Percentiles rank a stretch among this genome's conserved stretches.
phyloP scores from a whole-genome alignment of 2,888 invertebrate genomes.

The Saturnia japonica region DNA sequence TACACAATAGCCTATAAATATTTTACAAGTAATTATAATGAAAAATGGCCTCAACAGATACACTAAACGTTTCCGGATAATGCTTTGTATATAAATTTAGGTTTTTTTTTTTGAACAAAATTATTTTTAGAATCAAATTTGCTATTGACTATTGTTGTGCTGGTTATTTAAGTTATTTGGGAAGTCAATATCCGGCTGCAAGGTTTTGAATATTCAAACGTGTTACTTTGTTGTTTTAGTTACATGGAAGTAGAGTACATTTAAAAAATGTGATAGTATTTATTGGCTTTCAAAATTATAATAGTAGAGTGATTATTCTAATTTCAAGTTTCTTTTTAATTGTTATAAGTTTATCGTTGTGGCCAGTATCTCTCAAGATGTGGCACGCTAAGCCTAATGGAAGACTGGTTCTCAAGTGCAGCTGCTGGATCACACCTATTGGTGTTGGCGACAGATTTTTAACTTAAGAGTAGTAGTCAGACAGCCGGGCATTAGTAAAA shows the following conservation, averaged over 20 bases:
- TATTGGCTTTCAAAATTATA: no score
- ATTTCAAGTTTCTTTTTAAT: no score
- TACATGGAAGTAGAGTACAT: not conserved
- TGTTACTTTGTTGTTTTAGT: not conserved
- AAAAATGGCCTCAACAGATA: slow-evolving; percentile 56
- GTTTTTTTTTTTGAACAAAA: slow-evolving; percentile 34
- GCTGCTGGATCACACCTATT: no score
- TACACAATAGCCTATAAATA: slow-evolving; percentile 74
- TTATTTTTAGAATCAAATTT: slow-evolving; percentile 50
- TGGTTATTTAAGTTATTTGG: slow-evolving; percentile 16
- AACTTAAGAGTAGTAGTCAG: no score
- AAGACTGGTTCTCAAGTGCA: no score
- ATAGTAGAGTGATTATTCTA: no score
- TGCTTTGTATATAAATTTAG: slow-evolving; percentile 59
- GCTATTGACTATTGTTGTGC: slow-evolving; percentile 49
- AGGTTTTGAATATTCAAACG: not conserved
- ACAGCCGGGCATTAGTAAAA: no score
- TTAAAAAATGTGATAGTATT: not conserved
- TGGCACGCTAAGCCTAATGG: no score
- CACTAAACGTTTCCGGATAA: slow-evolving; percentile 65
- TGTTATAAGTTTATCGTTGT: no score
- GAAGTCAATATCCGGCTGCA: slow-evolving; percentile 10
- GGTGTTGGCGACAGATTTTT: no score
- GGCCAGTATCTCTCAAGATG: no score
- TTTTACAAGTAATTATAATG: slow-evolving; percentile 75